Conservation (phyloP, 2,888 invertebrate species). For the Periphyllus acericola region DNA sequence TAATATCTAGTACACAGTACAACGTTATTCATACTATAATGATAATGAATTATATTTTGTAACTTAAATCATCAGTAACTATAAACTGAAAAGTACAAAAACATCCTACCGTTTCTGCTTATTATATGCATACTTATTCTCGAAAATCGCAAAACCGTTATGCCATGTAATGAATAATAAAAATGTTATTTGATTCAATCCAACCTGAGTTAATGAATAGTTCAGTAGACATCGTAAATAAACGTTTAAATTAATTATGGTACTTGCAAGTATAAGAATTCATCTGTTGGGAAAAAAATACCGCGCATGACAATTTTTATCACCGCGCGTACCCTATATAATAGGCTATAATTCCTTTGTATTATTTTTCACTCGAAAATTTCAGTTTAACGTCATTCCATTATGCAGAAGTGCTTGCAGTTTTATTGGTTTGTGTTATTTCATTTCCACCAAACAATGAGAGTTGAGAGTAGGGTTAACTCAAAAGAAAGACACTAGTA, state of each 20-base stretch:
- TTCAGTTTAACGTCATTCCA: background rate
- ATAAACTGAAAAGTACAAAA: background rate
- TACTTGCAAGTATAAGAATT: constrained; percentile 15
- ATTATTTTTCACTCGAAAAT: background rate
- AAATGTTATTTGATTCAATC: constrained; percentile 12
- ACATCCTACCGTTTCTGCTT: background rate
- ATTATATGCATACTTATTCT: background rate
- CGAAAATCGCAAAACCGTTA: background rate
- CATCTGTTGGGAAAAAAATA: background rate
- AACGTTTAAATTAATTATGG: constrained; percentile 45
- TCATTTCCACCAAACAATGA: background rate
- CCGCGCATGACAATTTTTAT: background rate
- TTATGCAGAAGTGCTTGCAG: background rate
- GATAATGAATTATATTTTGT: background rate
- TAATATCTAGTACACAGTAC: too few relatives aligned
- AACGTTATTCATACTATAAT: too few relatives aligned
- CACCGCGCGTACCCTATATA: background rate
- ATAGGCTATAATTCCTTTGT: background rate
- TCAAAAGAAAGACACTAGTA: background rate
- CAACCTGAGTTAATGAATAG: constrained; percentile 5
- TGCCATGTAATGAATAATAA: background rate
- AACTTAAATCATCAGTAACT: background rate
- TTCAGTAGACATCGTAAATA: background rate
- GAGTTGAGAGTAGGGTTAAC: background rate
- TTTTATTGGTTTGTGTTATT: constrained; percentile 8